These are phyloP conservation scores for Neotragus pygmaeus DNA, from an alignment of 2,113 vertebrate species.

Conservation along the genomic window DNA sequence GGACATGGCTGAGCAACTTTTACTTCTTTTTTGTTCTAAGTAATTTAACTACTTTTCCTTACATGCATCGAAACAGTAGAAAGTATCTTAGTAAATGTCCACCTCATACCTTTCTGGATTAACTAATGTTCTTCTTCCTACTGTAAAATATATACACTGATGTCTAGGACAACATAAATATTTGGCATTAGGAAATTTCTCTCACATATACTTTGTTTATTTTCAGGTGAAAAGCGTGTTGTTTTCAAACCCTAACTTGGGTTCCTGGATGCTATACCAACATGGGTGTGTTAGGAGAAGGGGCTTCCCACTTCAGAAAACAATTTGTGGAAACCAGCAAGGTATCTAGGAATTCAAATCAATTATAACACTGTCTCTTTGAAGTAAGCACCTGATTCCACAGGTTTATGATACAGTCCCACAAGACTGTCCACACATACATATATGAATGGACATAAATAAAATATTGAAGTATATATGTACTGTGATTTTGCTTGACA, in stretches of 20 bases:
- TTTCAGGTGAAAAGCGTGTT: not conserved
- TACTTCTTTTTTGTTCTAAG: not conserved
- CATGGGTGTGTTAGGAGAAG: not conserved
- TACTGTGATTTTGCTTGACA: not conserved
- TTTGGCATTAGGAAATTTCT: not conserved
- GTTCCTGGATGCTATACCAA: not conserved
- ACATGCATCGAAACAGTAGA: not conserved
- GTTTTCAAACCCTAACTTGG: not conserved
- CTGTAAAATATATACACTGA: not conserved
- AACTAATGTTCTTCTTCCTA: not conserved
- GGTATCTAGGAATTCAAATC: not conserved
- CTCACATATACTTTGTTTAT: not conserved
- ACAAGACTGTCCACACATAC: not conserved
- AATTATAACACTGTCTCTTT: not conserved
- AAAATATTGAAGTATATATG: not conserved
- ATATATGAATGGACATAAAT: not conserved
- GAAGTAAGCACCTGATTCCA: not conserved
- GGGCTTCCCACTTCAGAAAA: not conserved
- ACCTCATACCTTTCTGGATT: not conserved
- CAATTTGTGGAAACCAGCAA: no score
- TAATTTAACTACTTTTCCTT: not conserved
- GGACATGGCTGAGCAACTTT: not conserved
- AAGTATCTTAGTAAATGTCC: not conserved
- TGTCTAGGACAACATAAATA: not conserved
- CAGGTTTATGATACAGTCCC: not conserved